Evolutionary conservation across 2,113 vertebrate genomes (phyloP).

Genomic region (Syrrhaptes paradoxus): DNA sequence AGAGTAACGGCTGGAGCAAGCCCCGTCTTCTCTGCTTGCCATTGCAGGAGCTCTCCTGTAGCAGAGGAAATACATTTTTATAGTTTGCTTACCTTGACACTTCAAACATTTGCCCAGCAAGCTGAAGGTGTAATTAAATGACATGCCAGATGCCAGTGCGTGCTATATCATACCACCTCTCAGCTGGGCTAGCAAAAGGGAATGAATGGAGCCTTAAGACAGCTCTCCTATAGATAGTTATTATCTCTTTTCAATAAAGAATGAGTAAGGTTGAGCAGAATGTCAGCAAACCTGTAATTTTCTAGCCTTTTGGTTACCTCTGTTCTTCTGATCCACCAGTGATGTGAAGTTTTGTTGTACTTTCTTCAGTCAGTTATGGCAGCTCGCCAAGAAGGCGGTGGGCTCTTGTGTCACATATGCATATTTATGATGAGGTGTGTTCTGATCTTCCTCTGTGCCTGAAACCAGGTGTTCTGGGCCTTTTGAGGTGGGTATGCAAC

Average conservation of each 20-base stretch:
- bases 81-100: conserved; percentile 57
- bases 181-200: conserved; percentile 12
- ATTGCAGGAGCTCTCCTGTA: background rate
- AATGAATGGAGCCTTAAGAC: conserved; percentile 57
- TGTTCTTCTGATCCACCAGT: conserved; percentile 32
- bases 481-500: background rate
- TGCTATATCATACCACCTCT: background rate
- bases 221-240: conserved; percentile 54
- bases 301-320: conserved; percentile 57
- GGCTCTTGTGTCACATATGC: background rate
- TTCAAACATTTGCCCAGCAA: conserved; percentile 36
- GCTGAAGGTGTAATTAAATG: conserved; percentile 52
- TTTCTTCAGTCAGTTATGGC: conserved; percentile 33
- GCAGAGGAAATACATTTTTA: conserved; percentile 26
- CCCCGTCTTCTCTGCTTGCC: background rate
- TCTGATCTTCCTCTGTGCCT: conserved; percentile 12
- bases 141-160: conserved; percentile 48
- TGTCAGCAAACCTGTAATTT: conserved; percentile 67
- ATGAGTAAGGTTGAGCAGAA: conserved; percentile 51
- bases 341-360: conserved; percentile 55
- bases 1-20: background rate
- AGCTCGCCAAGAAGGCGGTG: conserved; percentile 22
- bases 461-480: conserved; percentile 37
- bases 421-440: conserved; percentile 22
- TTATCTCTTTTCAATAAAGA: conserved; percentile 68